Evolutionary conservation across 2,888 invertebrate species (phyloP).

Genomic region (Unio pictorum): DNA sequence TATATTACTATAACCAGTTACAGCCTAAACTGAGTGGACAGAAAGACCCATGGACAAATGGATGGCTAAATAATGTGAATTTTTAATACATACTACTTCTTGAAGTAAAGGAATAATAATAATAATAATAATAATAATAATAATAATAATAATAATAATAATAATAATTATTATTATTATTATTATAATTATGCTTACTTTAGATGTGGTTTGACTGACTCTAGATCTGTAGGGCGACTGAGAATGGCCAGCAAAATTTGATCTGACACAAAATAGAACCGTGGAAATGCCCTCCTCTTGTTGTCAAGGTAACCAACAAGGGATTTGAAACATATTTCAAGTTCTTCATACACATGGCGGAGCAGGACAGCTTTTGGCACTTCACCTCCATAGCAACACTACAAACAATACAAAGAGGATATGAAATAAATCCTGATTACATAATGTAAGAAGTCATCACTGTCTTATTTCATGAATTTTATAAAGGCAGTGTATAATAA

Average conservation of each 20-base stretch:
- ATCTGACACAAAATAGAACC: constrained; percentile 71
- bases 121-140: not conserved
- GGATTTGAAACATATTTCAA: constrained; percentile 71
- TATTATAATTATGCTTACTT: constrained; percentile 44
- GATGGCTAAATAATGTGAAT: too few species aligned
- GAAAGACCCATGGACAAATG: too few species aligned
- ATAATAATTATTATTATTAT: not conserved
- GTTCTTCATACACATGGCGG: constrained; percentile 69
- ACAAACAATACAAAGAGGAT: constrained; percentile 10
- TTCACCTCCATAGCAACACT: constrained; percentile 71
- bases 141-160: not conserved
- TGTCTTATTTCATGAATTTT: too few species aligned
- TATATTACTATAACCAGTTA: too few species aligned
- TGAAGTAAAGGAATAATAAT: not conserved
- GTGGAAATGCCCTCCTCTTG: constrained; percentile 68
- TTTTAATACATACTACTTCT: too few species aligned
- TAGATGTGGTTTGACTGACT: constrained; percentile 68
- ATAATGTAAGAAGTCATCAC: too few species aligned
- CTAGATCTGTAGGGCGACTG: constrained; percentile 67
- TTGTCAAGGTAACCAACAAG: constrained; percentile 69
- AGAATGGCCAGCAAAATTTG: constrained; percentile 67
- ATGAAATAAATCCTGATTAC: too few species aligned
- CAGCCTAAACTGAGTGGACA: too few species aligned
- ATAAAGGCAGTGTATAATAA: too few species aligned
- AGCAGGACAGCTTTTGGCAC: constrained; percentile 69